phyloP scores from a whole-genome alignment of 2,113 vertebrate species.

The Sarotherodon lohbergeri region DNA sequence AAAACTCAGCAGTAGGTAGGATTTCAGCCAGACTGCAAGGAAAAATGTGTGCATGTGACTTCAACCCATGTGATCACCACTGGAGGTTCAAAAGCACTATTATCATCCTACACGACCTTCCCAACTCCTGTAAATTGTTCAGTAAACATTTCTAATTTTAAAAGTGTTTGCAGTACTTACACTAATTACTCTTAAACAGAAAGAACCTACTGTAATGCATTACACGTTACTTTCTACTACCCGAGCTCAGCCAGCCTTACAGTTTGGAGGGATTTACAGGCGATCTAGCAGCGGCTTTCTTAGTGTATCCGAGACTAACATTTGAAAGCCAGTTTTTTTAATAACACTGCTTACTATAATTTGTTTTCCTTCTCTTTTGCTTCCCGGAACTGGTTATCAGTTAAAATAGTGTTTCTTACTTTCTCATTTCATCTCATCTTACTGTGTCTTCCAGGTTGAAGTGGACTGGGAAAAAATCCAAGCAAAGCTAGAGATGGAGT shows the following conservation, averaged over 20 bases:
- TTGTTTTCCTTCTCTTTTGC: neutral
- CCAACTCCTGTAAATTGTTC: neutral
- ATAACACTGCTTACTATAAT: neutral
- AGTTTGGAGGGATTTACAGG: neutral
- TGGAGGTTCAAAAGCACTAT: neutral
- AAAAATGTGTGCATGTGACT: neutral
- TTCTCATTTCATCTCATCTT: neutral
- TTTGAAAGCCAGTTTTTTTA: neutral
- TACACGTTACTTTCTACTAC: neutral
- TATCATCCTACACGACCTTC: neutral
- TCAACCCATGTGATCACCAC: neutral
- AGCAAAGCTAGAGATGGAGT: slow-evolving; percentile 93
- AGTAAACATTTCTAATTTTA: neutral
- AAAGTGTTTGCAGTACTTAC: neutral
- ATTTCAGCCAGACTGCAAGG: neutral
- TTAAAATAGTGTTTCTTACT: neutral
- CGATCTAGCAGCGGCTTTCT: neutral
- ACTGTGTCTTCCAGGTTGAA: slow-evolving; percentile 78
- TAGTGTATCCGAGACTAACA: neutral
- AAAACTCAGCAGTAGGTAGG: neutral
- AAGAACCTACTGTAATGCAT: neutral
- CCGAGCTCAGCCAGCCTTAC: neutral
- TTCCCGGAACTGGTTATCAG: neutral
- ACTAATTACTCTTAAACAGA: neutral
- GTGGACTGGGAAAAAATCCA: slow-evolving; percentile 96